Conservation (phyloP, 2,797 vertebrate species). For the Anomalospiza imberbis region DNA sequence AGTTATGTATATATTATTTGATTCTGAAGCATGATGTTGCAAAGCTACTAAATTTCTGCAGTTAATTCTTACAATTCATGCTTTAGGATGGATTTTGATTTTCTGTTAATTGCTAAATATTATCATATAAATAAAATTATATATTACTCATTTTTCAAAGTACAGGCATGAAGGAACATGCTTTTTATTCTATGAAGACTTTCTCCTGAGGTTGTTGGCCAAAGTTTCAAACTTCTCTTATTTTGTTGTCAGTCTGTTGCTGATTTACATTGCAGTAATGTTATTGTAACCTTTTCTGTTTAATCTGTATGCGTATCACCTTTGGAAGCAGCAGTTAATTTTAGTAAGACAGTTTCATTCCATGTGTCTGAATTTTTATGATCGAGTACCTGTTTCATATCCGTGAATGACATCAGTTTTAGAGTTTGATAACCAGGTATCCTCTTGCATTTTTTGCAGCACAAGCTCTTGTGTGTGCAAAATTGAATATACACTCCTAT, state of each 20-base stretch:
- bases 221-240: constrained; percentile 50
- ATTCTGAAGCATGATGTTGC: constrained; percentile 64
- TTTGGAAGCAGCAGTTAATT: constrained; percentile 61
- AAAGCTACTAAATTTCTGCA: constrained; percentile 65
- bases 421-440: constrained; percentile 33
- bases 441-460: constrained; percentile 44
- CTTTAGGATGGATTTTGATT: constrained; percentile 68
- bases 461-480: constrained; percentile 48
- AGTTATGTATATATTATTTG: constrained; percentile 60
- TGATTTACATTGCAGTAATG: constrained; percentile 51
- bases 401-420: constrained; percentile 31
- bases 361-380: constrained; percentile 45
- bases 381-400: constrained; percentile 41
- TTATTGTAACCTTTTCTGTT: constrained; percentile 57
- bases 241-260: constrained; percentile 52
- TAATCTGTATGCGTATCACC: constrained; percentile 55
- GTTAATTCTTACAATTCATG: constrained; percentile 68
- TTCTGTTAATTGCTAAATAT: constrained; percentile 56
- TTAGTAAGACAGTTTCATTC: constrained; percentile 67
- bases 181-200: constrained; percentile 68
- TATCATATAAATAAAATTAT: constrained; percentile 45
- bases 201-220: constrained; percentile 62
- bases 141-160: constrained; percentile 61
- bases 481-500: constrained; percentile 51
- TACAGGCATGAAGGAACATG: constrained; percentile 73